Percentiles rank a stretch among this genome's conserved stretches.
Evolutionary conservation across 1,140 invertebrate species (phyloP).

Genomic region (Arion vulgaris): DNA sequence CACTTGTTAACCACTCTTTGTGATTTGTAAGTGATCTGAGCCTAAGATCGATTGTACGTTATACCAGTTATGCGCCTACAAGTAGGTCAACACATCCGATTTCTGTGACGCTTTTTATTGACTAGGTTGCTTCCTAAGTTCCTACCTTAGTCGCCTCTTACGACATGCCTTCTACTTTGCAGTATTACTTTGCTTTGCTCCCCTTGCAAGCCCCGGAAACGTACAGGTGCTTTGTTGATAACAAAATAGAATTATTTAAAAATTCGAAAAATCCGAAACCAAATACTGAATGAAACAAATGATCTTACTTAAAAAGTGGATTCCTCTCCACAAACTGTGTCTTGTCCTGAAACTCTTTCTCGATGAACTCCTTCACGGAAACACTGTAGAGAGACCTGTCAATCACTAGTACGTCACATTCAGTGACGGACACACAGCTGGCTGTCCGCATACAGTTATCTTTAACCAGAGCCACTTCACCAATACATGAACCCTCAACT

Average conservation of each 20-base stretch:
- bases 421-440: conserved; percentile 62
- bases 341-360: conserved; percentile 65
- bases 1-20: no score
- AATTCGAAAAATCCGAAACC: no score
- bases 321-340: conserved; percentile 64
- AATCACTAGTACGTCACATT: conserved; percentile 64
- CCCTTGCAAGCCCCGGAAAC: not conserved
- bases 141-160: no score
- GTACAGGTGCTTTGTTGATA: not conserved
- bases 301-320: conserved; percentile 44
- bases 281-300: not conserved
- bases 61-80: no score
- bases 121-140: no score
- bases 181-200: no score
- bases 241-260: no score
- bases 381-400: conserved; percentile 69
- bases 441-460: conserved; percentile 67
- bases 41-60: no score
- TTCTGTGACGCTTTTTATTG: no score
- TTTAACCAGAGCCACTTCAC: conserved; percentile 66
- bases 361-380: conserved; percentile 58
- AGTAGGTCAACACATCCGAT: no score
- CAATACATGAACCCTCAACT: conserved; percentile 70
- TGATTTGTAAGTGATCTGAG: no score
- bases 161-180: no score